phyloP scores from a whole-genome alignment of 2,113 vertebrate genomes.

The Mellivora capensis region DNA sequence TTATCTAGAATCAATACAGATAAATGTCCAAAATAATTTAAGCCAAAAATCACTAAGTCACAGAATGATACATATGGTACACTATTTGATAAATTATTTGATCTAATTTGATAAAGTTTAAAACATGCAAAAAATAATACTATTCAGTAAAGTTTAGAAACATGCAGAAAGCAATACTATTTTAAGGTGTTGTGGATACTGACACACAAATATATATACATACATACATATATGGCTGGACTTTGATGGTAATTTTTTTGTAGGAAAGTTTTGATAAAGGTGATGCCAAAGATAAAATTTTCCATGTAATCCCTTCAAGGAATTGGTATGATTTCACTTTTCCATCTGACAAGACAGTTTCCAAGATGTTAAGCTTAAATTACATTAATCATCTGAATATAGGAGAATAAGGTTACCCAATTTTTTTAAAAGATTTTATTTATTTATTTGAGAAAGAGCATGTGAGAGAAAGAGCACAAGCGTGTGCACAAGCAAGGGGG shows the following conservation, averaged over 20 bases:
- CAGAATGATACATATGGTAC: background rate
- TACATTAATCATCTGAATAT: background rate
- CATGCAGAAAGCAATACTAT: background rate
- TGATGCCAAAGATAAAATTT: background rate
- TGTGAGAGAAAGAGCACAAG: too few relatives aligned
- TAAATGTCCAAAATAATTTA: background rate
- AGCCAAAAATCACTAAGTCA: slow-evolving; percentile 1
- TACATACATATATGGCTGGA: background rate
- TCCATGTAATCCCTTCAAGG: background rate
- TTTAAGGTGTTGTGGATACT: background rate
- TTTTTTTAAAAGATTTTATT: too few relatives aligned
- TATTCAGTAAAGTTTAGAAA: too few relatives aligned
- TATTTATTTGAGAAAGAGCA: too few relatives aligned
- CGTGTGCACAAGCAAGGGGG: too few relatives aligned
- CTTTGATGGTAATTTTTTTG: background rate
- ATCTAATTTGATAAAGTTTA: background rate
- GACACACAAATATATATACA: background rate
- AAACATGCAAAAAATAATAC: background rate
- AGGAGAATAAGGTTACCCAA: background rate
- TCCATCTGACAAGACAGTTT: background rate
- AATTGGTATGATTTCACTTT: background rate
- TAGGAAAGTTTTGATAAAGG: background rate
- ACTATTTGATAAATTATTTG: background rate
- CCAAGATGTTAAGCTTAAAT: slow-evolving; percentile 29
- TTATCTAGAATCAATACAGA: slow-evolving; percentile 4